Percentiles rank a stretch among this genome's conserved stretches.
Conservation (phyloP, 2,113 vertebrate species). For the Corythornis vintsioides region DNA sequence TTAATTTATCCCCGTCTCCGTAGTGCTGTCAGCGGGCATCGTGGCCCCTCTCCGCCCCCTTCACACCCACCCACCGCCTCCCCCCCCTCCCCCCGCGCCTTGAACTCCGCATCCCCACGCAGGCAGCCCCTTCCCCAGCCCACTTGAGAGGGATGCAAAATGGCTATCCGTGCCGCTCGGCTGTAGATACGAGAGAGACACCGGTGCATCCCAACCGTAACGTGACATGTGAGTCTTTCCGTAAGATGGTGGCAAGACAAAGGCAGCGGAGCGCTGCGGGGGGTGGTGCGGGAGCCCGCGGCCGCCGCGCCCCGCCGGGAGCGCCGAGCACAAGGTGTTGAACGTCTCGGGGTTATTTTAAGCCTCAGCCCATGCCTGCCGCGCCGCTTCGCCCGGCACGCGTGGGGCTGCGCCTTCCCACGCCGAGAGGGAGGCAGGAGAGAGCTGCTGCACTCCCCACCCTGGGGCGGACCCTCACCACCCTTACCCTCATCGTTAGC, state of each 20-base stretch:
- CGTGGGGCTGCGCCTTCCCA: not conserved
- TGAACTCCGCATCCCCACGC: not conserved
- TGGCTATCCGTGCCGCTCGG: slow-evolving; percentile 71
- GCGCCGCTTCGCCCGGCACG: not conserved
- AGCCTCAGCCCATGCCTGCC: not conserved
- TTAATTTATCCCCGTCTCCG: not conserved
- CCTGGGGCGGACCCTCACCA: not conserved
- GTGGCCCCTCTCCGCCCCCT: not conserved
- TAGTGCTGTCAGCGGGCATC: not conserved
- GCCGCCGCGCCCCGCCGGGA: not conserved
- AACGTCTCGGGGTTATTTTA: slow-evolving; percentile 26
- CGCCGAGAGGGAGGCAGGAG: not conserved
- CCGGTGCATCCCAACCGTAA: slow-evolving; percentile 51
- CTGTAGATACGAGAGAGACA: slow-evolving; percentile 64
- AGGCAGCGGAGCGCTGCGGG: slow-evolving; percentile 57
- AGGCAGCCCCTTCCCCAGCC: slow-evolving; percentile 63
- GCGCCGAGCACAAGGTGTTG: slow-evolving; percentile 30
- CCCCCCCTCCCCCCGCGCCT: not conserved
- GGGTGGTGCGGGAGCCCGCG: not conserved
- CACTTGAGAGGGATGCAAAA: slow-evolving; percentile 73
- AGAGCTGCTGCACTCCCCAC: not conserved
- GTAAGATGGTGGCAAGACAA: slow-evolving; percentile 79
- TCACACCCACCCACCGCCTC: not conserved
- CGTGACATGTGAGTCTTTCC: slow-evolving; percentile 73
- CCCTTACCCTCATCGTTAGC: not conserved